Conservation (phyloP, 2,113 vertebrate genomes). For the Delphinus delphis region DNA sequence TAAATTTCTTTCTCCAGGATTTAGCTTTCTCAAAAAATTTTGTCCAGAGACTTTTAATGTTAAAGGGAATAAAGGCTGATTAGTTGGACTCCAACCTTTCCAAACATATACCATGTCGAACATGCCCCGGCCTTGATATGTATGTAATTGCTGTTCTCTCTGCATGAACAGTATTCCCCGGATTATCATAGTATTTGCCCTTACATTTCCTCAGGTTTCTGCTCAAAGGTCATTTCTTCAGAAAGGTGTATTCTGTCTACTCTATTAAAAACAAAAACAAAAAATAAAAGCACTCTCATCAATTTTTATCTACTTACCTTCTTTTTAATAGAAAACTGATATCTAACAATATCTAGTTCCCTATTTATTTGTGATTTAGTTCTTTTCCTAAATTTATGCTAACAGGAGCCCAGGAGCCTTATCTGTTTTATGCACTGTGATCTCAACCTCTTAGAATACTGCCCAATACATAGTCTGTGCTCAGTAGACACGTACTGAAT, state of each 20-base stretch:
- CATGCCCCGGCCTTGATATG: neutral
- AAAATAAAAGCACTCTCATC: neutral
- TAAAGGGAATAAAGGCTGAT: neutral
- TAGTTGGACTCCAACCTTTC: neutral
- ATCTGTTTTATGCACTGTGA: neutral
- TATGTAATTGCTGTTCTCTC: neutral
- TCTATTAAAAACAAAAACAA: neutral
- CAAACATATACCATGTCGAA: neutral
- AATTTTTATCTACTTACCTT: neutral
- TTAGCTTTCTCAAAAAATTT: neutral
- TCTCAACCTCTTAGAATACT: neutral
- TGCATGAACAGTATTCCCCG: fast-evolving
- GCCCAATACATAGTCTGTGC: fast-evolving
- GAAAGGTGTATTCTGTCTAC: neutral
- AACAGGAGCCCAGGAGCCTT: neutral
- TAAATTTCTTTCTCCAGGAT: neutral
- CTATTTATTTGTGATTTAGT: neutral
- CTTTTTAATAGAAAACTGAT: neutral
- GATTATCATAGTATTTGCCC: neutral
- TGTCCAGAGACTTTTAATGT: neutral
- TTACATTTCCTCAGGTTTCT: neutral
- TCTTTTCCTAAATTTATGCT: neutral
- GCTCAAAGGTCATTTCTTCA: neutral
- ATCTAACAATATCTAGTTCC: neutral
- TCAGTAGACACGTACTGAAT: neutral